Evolutionary conservation across 2,113 vertebrate species (phyloP).

Genomic region (Rattus norvegicus): DNA sequence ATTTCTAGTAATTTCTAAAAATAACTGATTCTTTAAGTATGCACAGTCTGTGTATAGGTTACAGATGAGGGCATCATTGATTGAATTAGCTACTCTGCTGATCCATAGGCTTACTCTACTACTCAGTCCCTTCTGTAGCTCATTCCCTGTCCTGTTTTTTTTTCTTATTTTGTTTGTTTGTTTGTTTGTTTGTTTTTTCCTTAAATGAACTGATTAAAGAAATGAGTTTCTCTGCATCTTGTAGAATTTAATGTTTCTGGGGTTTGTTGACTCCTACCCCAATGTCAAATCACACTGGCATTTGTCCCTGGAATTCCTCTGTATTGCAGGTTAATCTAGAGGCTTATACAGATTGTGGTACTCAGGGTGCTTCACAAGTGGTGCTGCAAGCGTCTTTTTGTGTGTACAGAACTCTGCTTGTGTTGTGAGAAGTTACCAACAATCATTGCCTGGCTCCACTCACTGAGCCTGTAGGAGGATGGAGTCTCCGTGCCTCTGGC

Average conservation of each 20-base stretch:
- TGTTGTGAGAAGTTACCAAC: no score
- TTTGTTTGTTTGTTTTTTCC: not conserved
- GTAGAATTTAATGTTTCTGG: not conserved
- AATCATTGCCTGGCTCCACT: not conserved
- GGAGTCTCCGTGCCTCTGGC: fast-evolving
- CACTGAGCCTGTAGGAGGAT: fast-evolving
- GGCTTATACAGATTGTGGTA: not conserved
- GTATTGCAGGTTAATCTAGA: not conserved
- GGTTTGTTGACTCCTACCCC: no score
- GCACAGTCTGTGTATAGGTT: not conserved
- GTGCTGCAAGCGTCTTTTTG: not conserved
- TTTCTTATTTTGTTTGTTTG: not conserved
- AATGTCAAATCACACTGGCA: not conserved
- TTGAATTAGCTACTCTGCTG: not conserved
- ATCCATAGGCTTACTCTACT: not conserved
- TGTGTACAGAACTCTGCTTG: not conserved
- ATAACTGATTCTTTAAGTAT: not conserved
- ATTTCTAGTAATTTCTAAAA: not conserved
- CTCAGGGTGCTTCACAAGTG: not conserved
- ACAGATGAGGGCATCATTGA: not conserved
- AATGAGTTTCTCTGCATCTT: not conserved
- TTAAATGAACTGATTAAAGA: not conserved
- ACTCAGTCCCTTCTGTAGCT: not conserved
- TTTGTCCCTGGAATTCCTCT: not conserved
- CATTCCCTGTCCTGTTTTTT: no score